These are phyloP conservation scores for Drymonia ruficornis DNA, from an alignment of 2,888 invertebrate species.

Conservation along the genomic window DNA sequence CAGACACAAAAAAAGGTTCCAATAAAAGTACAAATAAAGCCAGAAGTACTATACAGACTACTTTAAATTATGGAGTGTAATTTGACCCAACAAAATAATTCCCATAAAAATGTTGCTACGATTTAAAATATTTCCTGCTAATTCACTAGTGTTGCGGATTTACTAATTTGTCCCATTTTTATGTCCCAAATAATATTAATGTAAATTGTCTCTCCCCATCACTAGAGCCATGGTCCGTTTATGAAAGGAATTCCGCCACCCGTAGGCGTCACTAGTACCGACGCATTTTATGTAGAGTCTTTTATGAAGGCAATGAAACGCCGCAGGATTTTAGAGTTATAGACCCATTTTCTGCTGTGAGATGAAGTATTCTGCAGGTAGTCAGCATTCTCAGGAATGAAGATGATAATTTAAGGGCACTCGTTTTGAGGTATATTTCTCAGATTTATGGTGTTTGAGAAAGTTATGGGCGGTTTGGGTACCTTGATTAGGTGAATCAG, in stretches of 20 bases:
- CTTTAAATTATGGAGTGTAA: no score
- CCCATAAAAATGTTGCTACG: no score
- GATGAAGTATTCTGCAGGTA: conserved; percentile 31
- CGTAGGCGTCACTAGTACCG: conserved; percentile 34
- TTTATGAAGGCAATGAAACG: conserved; percentile 60
- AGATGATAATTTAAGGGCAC: conserved; percentile 39
- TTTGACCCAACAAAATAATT: no score
- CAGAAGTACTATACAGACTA: no score
- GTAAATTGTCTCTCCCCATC: conserved; percentile 11
- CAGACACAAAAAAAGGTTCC: no score
- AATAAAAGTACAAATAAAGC: no score
- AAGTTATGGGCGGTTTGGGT: not conserved
- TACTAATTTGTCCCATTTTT: no score
- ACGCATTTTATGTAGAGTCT: conserved; percentile 47
- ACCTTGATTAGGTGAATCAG: not conserved
- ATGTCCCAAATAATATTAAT: no score
- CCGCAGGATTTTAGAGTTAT: conserved; percentile 57
- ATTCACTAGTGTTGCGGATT: no score
- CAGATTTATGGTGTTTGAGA: conserved; percentile 13
- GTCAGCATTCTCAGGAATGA: conserved; percentile 36
- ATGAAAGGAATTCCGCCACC: conserved; percentile 19
- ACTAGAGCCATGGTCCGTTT: conserved; percentile 20
- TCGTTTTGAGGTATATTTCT: conserved; percentile 24
- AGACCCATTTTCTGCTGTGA: conserved; percentile 43
- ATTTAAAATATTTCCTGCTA: no score